phyloP scores from a whole-genome alignment of 2,113 vertebrate genomes.

The Sitta europaea region DNA sequence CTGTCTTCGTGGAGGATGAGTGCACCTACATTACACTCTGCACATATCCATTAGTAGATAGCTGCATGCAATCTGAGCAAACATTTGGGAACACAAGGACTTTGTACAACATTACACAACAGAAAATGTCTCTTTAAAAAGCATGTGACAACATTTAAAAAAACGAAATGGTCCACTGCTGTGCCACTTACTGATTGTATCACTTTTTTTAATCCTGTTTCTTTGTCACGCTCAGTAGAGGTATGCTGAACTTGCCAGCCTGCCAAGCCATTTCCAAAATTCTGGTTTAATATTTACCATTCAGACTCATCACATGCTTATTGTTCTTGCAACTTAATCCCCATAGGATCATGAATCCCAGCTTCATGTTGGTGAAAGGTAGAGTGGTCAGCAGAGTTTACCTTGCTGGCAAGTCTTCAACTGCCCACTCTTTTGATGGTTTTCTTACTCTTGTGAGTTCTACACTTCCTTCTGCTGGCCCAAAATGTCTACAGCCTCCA shows the following conservation, averaged over 20 bases:
- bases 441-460: neutral
- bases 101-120: neutral
- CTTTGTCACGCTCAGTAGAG: neutral
- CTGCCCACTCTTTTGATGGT: neutral
- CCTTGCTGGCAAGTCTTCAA: neutral
- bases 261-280: neutral
- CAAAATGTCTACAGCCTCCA: neutral
- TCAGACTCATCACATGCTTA: neutral
- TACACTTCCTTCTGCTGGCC: neutral
- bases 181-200: neutral
- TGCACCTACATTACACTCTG: neutral
- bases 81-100: neutral
- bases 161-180: neutral
- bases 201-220: neutral
- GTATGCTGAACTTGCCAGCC: neutral
- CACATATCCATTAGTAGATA: accelerated
- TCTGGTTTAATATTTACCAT: neutral
- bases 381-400: neutral
- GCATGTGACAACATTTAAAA: neutral
- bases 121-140: neutral
- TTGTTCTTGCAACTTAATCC: neutral
- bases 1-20: neutral
- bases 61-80: neutral
- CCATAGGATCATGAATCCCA: neutral
- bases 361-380: neutral